Conservation (phyloP, 2,888 invertebrate species). For the Corythucha ciliata region DNA sequence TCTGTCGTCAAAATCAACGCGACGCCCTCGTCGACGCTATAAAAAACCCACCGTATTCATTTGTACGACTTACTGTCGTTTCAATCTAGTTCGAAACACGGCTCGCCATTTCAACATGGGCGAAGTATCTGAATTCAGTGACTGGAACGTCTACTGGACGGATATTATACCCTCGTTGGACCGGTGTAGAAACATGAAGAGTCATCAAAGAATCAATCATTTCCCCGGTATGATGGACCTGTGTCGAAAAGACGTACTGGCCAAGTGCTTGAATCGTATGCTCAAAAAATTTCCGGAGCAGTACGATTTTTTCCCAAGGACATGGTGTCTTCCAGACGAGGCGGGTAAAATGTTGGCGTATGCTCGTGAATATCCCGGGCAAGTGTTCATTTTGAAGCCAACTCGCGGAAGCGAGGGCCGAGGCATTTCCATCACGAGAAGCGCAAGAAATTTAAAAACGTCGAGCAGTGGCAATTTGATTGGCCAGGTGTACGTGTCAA, state of each 20-base stretch:
- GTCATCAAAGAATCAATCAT: constrained; percentile 79
- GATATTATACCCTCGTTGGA: constrained; percentile 79
- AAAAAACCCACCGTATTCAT: no score
- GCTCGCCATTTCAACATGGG: constrained; percentile 62
- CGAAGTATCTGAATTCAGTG: constrained; percentile 57
- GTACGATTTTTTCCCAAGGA: constrained; percentile 80
- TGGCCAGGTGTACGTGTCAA: constrained; percentile 67
- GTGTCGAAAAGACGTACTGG: constrained; percentile 79
- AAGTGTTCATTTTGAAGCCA: constrained; percentile 82
- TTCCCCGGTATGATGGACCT: constrained; percentile 86
- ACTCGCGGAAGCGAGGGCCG: constrained; percentile 84
- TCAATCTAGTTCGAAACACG: constrained; percentile 61
- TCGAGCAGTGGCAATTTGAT: constrained; percentile 71
- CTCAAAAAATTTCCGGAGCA: constrained; percentile 76
- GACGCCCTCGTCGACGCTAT: no score
- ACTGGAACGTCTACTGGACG: constrained; percentile 88
- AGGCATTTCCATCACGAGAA: constrained; percentile 78
- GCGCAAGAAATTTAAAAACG: constrained; percentile 67
- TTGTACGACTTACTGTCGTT: no score
- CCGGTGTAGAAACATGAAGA: constrained; percentile 80
- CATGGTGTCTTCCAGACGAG: constrained; percentile 72
- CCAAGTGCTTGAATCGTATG: constrained; percentile 84
- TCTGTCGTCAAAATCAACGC: no score
- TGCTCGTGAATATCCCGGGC: constrained; percentile 58
- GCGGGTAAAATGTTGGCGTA: constrained; percentile 55